Evolutionary conservation across 2,888 invertebrate species (phyloP).

Genomic region (Tyria jacobaeae): DNA sequence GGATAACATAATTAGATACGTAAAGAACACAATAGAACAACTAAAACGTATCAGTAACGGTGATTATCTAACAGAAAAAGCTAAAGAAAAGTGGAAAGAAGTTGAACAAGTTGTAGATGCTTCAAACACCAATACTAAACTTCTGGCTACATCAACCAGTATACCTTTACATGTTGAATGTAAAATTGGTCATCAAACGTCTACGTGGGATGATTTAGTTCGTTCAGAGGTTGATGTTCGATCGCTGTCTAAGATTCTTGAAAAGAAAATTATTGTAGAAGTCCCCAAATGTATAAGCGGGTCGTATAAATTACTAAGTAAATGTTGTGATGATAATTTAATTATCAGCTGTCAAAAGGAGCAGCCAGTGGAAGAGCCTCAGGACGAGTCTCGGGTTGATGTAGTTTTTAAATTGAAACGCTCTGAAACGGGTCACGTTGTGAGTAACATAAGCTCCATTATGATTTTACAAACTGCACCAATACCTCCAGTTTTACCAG

Average conservation of each 20-base stretch:
- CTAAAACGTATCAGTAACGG: slow-evolving; percentile 82
- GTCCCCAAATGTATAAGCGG: slow-evolving; percentile 73
- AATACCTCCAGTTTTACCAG: slow-evolving; percentile 29
- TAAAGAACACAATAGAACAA: slow-evolving; percentile 77
- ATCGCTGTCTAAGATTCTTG: slow-evolving; percentile 73
- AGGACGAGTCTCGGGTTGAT: slow-evolving; percentile 62
- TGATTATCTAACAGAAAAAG: slow-evolving; percentile 77
- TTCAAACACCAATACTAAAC: slow-evolving; percentile 52
- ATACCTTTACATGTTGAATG: slow-evolving; percentile 69
- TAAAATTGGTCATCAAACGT: slow-evolving; percentile 52
- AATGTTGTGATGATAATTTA: slow-evolving; percentile 65
- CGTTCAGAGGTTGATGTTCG: slow-evolving; percentile 77
- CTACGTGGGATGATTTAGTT: slow-evolving; percentile 72
- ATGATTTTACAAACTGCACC: slow-evolving; percentile 65
- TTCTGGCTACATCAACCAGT: slow-evolving; percentile 67
- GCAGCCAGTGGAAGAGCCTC: slow-evolving; percentile 26
- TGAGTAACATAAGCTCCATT: slow-evolving; percentile 70
- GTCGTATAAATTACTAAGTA: slow-evolving; percentile 67
- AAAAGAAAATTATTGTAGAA: slow-evolving; percentile 74
- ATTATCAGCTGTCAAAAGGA: slow-evolving; percentile 68
- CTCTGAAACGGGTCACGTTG: slow-evolving; percentile 65
- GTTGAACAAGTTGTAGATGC: slow-evolving; percentile 45
- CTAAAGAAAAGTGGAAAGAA: slow-evolving; percentile 78
- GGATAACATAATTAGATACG: slow-evolving; percentile 77
- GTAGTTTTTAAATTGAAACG: slow-evolving; percentile 69